Evolutionary conservation across 2,888 invertebrate species (phyloP).

Genomic region (Drosophila mettleri): DNA sequence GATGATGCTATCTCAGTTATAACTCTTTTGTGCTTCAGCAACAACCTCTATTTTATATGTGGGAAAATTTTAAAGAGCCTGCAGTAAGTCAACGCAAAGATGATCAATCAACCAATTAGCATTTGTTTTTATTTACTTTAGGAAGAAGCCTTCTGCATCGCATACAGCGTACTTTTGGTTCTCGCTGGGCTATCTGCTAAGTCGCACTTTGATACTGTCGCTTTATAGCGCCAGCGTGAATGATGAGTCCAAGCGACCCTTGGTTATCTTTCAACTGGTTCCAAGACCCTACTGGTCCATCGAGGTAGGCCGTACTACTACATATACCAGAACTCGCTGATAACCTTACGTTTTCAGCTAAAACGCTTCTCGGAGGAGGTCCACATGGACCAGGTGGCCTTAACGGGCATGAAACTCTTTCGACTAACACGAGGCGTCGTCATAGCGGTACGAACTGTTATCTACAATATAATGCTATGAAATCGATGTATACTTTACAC

Average conservation of each 20-base stretch:
- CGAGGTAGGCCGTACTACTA: slow-evolving; percentile 82
- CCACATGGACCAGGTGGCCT: slow-evolving; percentile 81
- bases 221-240: slow-evolving; percentile 87
- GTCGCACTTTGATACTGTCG: slow-evolving; percentile 86
- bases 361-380: slow-evolving; percentile 84
- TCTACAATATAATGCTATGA: neutral
- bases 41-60: slow-evolving; percentile 87
- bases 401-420: slow-evolving; percentile 84
- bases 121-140: slow-evolving; percentile 36
- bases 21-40: slow-evolving; percentile 86
- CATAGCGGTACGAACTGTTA: slow-evolving; percentile 69
- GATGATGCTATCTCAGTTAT: slow-evolving; percentile 86
- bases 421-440: slow-evolving; percentile 83
- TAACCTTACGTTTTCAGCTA: slow-evolving; percentile 60
- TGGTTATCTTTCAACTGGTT: slow-evolving; percentile 84
- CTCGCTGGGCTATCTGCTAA: slow-evolving; percentile 86
- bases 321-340: neutral
- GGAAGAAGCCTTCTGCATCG: slow-evolving; percentile 82
- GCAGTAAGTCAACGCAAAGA: slow-evolving; percentile 75
- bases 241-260: slow-evolving; percentile 86
- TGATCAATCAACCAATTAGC: too few species aligned
- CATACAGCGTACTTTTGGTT: slow-evolving; percentile 87
- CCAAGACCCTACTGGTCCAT: slow-evolving; percentile 85
- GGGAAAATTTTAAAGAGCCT: slow-evolving; percentile 87
- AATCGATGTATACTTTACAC: neutral